Base-by-base conservation (phyloP, 2,797 vertebrate genomes). In the Graptemys geographica region DNA sequence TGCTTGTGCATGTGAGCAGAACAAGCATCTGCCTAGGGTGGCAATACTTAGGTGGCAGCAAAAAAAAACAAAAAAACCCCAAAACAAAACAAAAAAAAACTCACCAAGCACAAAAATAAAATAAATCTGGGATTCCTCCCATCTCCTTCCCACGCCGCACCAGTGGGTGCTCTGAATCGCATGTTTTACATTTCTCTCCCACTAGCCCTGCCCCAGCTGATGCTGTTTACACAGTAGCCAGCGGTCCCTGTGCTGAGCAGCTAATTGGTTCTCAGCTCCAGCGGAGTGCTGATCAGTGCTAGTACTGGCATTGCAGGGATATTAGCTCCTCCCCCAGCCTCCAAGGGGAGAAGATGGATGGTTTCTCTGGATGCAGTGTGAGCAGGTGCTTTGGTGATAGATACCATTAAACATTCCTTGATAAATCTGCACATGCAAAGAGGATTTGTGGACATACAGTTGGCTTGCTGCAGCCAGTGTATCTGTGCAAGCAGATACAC, bases 261-360 rank as follows among this genome's bases (percentile, higher is more conserved):
- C 55, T 90, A 80, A 52, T 25, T 81, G 82, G 81, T 47, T 88
- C 23, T n/a, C 84, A 55, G 87, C 1, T 0, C 27, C 76, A 91
- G 79, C 5, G 91, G 86, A 81, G 80, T 72, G 92, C 90, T 90
- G 84, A 95, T 90, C 82, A 85, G 91, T 84, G 57, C 78, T 2
- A 3, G 21, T 41, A 85, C 53, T 0, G 11, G 88, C 79, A 74
- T 44, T 47, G 59, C 7, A 87, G 69, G 88, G 91, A 80, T 53
- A 52, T 6, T 81, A 88, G 28, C 8, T 79, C 62, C 76, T 86
- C 33, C 59, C 4, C 72, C 72, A 28, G 27, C 83, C 79, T 96
- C 62, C 27, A 79, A 84, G 83, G 83, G 2, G 2, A 11, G 2
- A n/a, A n/a, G 84, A 83, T 33, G 10, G 10, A 6, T 53, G 18